phyloP scores from a whole-genome alignment of 2,888 invertebrate genomes.

The Machimus rusticus region DNA sequence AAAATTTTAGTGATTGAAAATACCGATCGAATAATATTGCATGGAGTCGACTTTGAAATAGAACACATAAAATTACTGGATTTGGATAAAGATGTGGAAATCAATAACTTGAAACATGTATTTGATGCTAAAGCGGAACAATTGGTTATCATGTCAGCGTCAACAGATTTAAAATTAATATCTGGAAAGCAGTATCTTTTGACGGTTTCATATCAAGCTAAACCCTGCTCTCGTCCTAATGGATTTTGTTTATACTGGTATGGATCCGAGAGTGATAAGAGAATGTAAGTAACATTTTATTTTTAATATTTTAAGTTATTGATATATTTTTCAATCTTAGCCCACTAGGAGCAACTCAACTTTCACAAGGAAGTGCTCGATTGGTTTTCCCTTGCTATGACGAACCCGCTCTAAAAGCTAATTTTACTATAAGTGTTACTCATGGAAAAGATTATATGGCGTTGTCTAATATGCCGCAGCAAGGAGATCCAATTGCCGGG shows the following conservation, averaged over 20 bases:
- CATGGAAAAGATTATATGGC: conserved; percentile 63
- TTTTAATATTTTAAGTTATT: not conserved
- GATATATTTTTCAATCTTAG: not conserved
- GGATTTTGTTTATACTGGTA: conserved; percentile 72
- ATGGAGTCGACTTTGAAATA: not conserved
- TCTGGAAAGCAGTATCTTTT: conserved; percentile 55
- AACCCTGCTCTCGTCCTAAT: conserved; percentile 62
- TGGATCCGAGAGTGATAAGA: conserved; percentile 49
- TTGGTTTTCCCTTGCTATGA: conserved; percentile 81
- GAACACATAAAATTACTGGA: not conserved
- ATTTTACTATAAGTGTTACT: conserved; percentile 70
- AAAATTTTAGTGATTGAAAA: not conserved
- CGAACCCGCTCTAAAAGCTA: conserved; percentile 74
- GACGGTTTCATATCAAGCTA: conserved; percentile 67
- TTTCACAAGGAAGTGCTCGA: conserved; percentile 72
- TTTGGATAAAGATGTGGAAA: not conserved
- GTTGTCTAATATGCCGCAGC: conserved; percentile 60
- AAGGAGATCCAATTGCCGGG: conserved; percentile 41
- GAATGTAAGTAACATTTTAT: conserved; percentile 34
- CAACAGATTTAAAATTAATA: conserved; percentile 33
- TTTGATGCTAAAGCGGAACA: not conserved
- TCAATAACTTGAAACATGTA: not conserved
- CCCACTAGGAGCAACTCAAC: conserved; percentile 63
- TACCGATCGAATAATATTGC: not conserved
- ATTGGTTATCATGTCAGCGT: not conserved